phyloP scores from a whole-genome alignment of 2,888 invertebrate genomes.

The Nasonovia ribisnigri region DNA sequence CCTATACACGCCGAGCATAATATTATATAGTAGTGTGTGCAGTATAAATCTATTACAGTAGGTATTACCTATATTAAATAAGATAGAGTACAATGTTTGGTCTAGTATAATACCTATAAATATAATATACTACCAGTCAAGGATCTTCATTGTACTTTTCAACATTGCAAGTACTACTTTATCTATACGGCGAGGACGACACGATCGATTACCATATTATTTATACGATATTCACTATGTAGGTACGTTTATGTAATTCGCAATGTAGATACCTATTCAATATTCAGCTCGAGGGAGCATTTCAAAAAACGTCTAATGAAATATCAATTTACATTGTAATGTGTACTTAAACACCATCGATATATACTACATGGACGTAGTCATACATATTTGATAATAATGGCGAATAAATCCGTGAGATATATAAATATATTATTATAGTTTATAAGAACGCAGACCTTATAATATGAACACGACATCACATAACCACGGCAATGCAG shows the following conservation, averaged over 20 bases:
- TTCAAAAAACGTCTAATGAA: background rate
- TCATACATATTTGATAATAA: background rate
- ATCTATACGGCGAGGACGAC: background rate
- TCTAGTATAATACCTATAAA: background rate
- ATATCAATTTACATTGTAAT: background rate
- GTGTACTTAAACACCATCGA: background rate
- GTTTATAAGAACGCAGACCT: background rate
- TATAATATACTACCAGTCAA: background rate
- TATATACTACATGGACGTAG: background rate
- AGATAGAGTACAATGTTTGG: background rate
- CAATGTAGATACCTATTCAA: no score
- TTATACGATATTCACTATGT: background rate
- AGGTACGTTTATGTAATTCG: background rate
- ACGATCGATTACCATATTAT: background rate
- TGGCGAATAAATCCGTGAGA: background rate
- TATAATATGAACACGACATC: background rate
- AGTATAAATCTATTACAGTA: background rate
- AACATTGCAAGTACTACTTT: background rate
- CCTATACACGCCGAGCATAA: background rate
- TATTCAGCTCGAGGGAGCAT: background rate
- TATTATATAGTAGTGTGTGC: background rate
- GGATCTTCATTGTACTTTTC: background rate
- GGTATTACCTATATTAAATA: background rate
- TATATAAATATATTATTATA: background rate
- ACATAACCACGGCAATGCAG: background rate